These are phyloP conservation scores for Cynaeus angustus DNA, from an alignment of 2,888 invertebrate genomes.

Conservation along the genomic window DNA sequence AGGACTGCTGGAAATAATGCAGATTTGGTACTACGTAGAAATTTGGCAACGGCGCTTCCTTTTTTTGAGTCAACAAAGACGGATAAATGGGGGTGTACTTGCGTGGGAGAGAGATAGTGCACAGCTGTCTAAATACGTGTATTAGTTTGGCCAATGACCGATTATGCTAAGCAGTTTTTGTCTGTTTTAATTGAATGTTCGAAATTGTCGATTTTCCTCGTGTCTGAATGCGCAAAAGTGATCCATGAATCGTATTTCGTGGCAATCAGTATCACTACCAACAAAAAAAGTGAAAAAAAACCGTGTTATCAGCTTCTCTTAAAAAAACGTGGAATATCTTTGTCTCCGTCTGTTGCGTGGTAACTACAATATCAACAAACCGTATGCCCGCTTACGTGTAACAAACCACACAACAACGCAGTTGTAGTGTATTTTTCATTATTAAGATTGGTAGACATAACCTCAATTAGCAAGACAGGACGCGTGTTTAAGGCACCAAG, in stretches of 20 bases:
- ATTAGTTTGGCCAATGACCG: constrained; percentile 38
- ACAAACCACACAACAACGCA: constrained; percentile 16
- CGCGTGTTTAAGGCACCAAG: constrained; percentile 58
- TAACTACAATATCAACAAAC: constrained; percentile 35
- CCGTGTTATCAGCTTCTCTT: constrained; percentile 14
- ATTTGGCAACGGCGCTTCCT: not conserved
- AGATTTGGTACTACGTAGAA: too few relatives aligned
- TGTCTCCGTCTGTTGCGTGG: constrained; percentile 13
- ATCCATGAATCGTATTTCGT: constrained; percentile 32
- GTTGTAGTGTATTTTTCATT: constrained; percentile 43
- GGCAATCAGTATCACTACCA: constrained; percentile 17
- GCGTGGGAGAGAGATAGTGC: constrained; percentile 2
- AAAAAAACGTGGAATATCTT: constrained; percentile 3
- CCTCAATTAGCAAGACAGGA: constrained; percentile 57
- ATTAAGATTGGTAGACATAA: constrained; percentile 50
- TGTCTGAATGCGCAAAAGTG: constrained; percentile 20
- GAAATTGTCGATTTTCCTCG: constrained; percentile 6
- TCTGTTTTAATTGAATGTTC: constrained; percentile 9
- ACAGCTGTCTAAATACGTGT: constrained; percentile 23
- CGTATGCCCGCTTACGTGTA: constrained; percentile 28
- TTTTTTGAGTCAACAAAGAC: not conserved
- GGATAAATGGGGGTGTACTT: not conserved
- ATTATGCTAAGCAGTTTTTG: constrained; percentile 33
- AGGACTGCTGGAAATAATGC: too few relatives aligned
- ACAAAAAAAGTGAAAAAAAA: constrained; percentile 31